Conservation (phyloP, 1,140 invertebrate genomes). For the Drosophila punjabiensis region DNA sequence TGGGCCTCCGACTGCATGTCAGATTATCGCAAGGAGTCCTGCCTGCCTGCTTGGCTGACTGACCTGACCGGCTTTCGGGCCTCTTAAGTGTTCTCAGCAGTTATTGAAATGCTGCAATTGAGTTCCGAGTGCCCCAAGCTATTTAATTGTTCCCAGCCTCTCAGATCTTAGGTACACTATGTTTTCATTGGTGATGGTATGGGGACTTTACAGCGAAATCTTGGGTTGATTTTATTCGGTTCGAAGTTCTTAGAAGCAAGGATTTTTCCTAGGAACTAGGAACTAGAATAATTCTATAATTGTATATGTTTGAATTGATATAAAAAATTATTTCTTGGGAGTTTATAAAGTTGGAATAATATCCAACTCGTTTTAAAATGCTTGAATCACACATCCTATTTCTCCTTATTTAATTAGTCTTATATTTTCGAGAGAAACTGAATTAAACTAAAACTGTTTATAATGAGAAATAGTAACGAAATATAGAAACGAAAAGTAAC, state of each 20-base stretch:
- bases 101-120: conserved; percentile 80
- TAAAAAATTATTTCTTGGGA: not conserved
- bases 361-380: not conserved
- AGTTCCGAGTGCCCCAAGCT: conserved; percentile 71
- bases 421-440: not conserved
- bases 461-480: too few species aligned
- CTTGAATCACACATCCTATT: not conserved
- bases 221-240: not conserved
- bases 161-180: not conserved
- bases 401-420: not conserved
- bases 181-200: conserved; percentile 13
- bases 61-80: conserved; percentile 1
- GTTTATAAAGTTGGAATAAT: not conserved
- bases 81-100: conserved; percentile 71
- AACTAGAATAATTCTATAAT: not conserved
- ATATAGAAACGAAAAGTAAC: too few species aligned
- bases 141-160: conserved; percentile 69
- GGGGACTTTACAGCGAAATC: not conserved
- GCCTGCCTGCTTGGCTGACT: not conserved
- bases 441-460: not conserved
- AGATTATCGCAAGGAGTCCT: conserved; percentile 56
- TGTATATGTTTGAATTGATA: not conserved
- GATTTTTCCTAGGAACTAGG: not conserved
- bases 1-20: conserved; percentile 34
- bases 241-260: not conserved